Evolutionary conservation across 2,797 vertebrate genomes (phyloP).

Genomic region (Mallotus villosus): DNA sequence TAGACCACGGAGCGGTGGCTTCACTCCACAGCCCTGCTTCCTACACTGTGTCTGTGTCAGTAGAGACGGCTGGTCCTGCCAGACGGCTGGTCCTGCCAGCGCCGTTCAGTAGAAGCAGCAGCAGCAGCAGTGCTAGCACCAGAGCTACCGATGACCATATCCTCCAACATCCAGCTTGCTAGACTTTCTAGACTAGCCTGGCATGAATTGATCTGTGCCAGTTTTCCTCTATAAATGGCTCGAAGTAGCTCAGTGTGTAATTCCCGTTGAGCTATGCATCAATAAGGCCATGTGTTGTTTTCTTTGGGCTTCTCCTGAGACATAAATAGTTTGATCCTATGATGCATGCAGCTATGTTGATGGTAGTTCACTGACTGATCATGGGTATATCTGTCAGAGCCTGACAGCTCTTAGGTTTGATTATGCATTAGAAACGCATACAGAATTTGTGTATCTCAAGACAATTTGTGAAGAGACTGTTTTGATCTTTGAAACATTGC

Average conservation of each 20-base stretch:
- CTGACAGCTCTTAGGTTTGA: background rate
- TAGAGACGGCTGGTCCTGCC: constrained; percentile 61
- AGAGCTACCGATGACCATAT: constrained; percentile 57
- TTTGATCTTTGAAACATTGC: background rate
- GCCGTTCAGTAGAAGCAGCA: constrained; percentile 49
- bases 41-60: constrained; percentile 69
- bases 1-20: constrained; percentile 75
- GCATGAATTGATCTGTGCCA: too few relatives aligned
- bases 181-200: background rate
- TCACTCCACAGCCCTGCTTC: constrained; percentile 65
- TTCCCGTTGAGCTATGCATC: background rate
- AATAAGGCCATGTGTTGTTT: background rate
- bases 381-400: background rate
- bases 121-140: constrained; percentile 48
- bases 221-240: background rate
- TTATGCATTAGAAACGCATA: background rate
- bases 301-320: background rate
- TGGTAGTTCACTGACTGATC: background rate
- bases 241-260: background rate
- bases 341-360: background rate
- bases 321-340: background rate
- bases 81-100: constrained; percentile 58
- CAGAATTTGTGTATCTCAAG: background rate
- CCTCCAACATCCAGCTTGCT: background rate
- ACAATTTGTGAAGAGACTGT: background rate